Evolutionary conservation across 2,888 invertebrate species (phyloP).

Genomic region (Elysia crispata): DNA sequence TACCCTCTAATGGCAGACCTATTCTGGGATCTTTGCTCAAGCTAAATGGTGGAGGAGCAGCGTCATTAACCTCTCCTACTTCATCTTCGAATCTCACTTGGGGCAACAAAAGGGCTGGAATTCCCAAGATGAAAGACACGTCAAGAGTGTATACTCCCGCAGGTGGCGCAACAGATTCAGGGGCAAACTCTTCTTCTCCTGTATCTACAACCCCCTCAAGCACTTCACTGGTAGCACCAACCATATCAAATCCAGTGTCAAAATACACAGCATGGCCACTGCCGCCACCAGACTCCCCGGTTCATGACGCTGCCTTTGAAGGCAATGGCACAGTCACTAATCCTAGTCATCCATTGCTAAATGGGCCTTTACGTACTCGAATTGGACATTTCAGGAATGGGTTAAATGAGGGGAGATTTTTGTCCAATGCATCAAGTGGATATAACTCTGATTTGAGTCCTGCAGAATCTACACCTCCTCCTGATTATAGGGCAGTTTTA

Average conservation of each 20-base stretch:
- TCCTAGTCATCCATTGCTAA: constrained; percentile 39
- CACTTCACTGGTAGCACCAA: not conserved
- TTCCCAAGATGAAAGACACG: too few relatives aligned
- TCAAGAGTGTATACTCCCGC: too few relatives aligned
- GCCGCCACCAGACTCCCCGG: not conserved
- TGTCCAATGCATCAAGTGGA: constrained; percentile 56
- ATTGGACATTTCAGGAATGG: constrained; percentile 48
- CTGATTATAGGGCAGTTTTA: constrained; percentile 68
- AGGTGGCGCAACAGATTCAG: too few relatives aligned
- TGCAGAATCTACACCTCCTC: constrained; percentile 57
- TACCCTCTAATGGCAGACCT: too few relatives aligned
- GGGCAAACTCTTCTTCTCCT: too few relatives aligned
- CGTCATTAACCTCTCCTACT: too few relatives aligned
- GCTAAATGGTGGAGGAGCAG: too few relatives aligned
- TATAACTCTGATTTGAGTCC: constrained; percentile 56
- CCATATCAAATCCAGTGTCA: constrained; percentile 19
- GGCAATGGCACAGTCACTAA: constrained; percentile 33
- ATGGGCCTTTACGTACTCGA: constrained; percentile 44
- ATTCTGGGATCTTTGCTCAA: too few relatives aligned
- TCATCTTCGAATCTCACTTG: too few relatives aligned
- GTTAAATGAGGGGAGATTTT: constrained; percentile 52
- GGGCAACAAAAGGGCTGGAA: too few relatives aligned
- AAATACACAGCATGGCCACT: constrained; percentile 21
- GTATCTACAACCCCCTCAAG: not conserved
- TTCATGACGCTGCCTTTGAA: constrained; percentile 40